Evolutionary conservation across 2,888 invertebrate species (phyloP).

Genomic region (Melitaea athalia): DNA sequence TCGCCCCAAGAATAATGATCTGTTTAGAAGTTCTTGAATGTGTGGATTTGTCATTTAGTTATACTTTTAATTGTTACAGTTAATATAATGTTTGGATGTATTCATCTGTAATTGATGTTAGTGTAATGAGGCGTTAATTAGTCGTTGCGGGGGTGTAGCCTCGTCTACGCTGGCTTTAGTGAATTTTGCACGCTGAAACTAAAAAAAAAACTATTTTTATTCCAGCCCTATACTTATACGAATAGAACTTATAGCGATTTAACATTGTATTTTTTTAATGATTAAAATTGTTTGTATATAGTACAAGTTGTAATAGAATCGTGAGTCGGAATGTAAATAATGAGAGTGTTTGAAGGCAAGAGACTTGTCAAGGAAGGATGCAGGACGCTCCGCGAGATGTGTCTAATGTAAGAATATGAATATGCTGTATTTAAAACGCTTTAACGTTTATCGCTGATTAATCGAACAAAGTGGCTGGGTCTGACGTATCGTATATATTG

Average conservation of each 20-base stretch:
- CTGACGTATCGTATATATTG: slow-evolving; percentile 45
- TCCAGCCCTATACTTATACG: slow-evolving; percentile 70
- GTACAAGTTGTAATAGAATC: slow-evolving; percentile 78
- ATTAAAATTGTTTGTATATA: slow-evolving; percentile 80
- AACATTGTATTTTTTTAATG: slow-evolving; percentile 78
- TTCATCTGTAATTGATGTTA: slow-evolving; percentile 55
- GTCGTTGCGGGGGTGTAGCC: slow-evolving; percentile 63
- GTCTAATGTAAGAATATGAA: slow-evolving; percentile 58
- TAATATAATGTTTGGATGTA: slow-evolving; percentile 56
- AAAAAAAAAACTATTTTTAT: slow-evolving; percentile 72
- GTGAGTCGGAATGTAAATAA: slow-evolving; percentile 75
- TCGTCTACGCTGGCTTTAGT: slow-evolving; percentile 73
- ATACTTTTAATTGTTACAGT: slow-evolving; percentile 46
- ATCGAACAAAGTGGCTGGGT: slow-evolving; percentile 71
- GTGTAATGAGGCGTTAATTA: slow-evolving; percentile 54
- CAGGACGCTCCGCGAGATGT: slow-evolving; percentile 48
- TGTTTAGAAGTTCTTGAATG: slow-evolving; percentile 31
- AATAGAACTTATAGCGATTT: slow-evolving; percentile 76
- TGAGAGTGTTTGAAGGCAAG: slow-evolving; percentile 56
- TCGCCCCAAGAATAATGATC: slow-evolving; percentile 31
- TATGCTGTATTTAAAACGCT: slow-evolving; percentile 75
- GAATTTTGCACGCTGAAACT: slow-evolving; percentile 74
- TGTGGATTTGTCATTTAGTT: slow-evolving; percentile 50
- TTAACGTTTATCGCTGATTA: slow-evolving; percentile 65
- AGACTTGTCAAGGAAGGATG: slow-evolving; percentile 52